Base-by-base conservation (phyloP, 2,888 invertebrate genomes). In the Cryptus viduatorius region DNA sequence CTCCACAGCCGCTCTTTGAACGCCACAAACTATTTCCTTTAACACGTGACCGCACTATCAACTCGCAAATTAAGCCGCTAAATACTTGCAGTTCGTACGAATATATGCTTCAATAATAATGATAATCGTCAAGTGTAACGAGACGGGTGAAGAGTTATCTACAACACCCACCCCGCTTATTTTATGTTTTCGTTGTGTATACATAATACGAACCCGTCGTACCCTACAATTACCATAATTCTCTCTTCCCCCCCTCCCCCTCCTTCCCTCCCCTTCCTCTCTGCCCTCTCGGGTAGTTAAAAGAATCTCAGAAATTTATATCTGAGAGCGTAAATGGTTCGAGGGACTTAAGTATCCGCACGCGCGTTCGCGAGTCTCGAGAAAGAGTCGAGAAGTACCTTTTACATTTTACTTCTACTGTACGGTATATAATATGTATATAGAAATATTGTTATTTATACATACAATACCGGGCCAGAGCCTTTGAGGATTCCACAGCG, bases 201-300 rank as follows among this genome's bases (percentile, higher is more conserved):
- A 72, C 76, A 67, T 71, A 56, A 59, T 14, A 75, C 29, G 48
- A n/a, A 56, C 76, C 48, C 12, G 50, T 48, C 24, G 19, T 79
- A 80, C 76, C 83, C 77, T 46, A 77, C 72, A 72, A 84, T 84
- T 80, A 84, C 83, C 80, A 77, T 80, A 77, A 80, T 80, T 72
- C 69, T 68, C 67, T 48, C 68, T 31, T 1, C 61, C 14, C 8
- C 10, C 56, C 24, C 19, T 3, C 53, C 16, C 10, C 3, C 16
- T 5, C 24, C 3, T 19, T 19, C 24, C 19, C 10, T 10, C 24
- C 3, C 4, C 37, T 37, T 37, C 37, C 37, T 37, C 8, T 4
- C 37, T 37, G 37, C 12, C 48, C 12, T n/a, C 14, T 48, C 48
- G 48, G 69, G 78, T 73, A 67, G 61, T 71, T 68, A 24, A 73